These are phyloP conservation scores for Ciona savignyi DNA, from an alignment of 23 tunicate genomes.

Conservation along the genomic window DNA sequence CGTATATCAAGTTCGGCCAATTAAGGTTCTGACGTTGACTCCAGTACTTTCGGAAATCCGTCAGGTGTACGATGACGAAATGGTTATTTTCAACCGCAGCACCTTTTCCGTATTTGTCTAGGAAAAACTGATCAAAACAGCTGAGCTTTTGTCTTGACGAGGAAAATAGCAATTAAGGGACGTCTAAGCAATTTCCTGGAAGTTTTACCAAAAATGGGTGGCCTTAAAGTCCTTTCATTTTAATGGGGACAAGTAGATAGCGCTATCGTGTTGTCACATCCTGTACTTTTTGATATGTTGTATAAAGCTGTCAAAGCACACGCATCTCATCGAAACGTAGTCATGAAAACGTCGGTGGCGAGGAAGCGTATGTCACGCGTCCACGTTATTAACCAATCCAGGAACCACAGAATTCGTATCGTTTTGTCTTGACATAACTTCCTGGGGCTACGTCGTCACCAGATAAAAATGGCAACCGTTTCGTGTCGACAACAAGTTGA, in stretches of 20 bases:
- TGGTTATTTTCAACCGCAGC: neutral
- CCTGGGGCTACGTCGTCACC: neutral
- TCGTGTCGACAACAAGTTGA: neutral
- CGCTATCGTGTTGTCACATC: too few relatives aligned
- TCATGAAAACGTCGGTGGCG: neutral
- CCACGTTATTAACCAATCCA: neutral
- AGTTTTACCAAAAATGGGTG: too few relatives aligned
- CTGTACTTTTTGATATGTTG: neutral
- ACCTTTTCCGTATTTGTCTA: neutral
- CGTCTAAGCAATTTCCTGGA: neutral
- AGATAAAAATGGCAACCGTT: neutral
- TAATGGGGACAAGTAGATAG: too few relatives aligned
- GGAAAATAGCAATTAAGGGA: neutral
- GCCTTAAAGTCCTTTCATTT: too few relatives aligned
- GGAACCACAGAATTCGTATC: neutral
- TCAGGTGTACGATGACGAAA: neutral
- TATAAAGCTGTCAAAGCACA: neutral
- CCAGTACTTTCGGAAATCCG: neutral
- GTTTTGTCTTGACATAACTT: neutral
- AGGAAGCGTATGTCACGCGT: neutral
- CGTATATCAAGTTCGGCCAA: neutral
- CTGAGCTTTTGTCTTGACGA: neutral
- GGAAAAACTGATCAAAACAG: neutral
- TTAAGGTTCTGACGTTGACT: neutral
- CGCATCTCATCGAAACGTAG: neutral